A percentile compares a stretch with the other conserved stretches of the same genome.
Evolutionary conservation across 2,797 vertebrate species (phyloP).

Genomic region (Zalophus californianus): DNA sequence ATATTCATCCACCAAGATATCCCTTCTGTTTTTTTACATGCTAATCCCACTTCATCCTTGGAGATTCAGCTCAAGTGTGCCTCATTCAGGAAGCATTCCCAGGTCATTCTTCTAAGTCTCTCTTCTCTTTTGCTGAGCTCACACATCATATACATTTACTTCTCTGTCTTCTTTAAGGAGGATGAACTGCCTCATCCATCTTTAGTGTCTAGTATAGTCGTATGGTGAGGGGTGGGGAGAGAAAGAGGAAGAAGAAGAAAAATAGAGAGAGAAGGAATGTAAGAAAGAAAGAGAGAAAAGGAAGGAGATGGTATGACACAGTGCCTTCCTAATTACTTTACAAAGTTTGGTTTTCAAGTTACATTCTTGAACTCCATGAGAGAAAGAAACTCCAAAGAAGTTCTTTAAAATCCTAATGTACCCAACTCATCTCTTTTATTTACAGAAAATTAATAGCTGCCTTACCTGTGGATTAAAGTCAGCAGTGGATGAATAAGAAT

Average conservation of each 20-base stretch:
- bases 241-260: background rate
- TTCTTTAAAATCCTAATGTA: background rate
- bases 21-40: background rate
- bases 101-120: background rate
- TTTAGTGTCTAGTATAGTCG: background rate
- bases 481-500: background rate
- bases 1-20: background rate
- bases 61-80: background rate
- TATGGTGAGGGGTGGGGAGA: background rate
- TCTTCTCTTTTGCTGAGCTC: background rate
- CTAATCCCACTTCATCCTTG: background rate
- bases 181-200: background rate
- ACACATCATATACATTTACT: background rate
- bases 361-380: background rate
- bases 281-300: fast-evolving
- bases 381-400: background rate
- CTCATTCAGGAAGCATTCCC: background rate
- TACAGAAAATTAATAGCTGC: background rate
- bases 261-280: background rate
- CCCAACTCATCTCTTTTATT: background rate
- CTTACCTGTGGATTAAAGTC: background rate
- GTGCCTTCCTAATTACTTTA: background rate
- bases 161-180: background rate
- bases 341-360: background rate
- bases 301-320: background rate